Evolutionary conservation across 2,113 vertebrate species (phyloP).

Genomic region (Morone chrysops): DNA sequence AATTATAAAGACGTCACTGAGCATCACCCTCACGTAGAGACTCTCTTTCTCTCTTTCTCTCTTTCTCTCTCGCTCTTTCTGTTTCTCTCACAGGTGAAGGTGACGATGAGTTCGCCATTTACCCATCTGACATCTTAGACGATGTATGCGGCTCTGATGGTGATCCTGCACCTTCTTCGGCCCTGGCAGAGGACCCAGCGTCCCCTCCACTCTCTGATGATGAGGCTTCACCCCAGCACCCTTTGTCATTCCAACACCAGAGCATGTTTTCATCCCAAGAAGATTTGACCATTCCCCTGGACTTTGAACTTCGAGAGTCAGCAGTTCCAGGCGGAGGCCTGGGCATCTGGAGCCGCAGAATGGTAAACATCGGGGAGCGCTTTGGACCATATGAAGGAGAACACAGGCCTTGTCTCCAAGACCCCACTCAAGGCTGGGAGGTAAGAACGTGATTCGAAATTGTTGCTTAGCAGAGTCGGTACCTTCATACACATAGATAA

Average conservation of each 20-base stretch:
- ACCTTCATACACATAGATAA: not conserved
- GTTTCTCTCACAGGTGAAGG: slow-evolving; percentile 86
- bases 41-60: slow-evolving; percentile 27
- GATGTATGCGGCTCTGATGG: slow-evolving; percentile 85
- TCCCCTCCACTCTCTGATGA: slow-evolving; percentile 90
- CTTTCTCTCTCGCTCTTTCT: not conserved
- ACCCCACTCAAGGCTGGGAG: slow-evolving; percentile 92
- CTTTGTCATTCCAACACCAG: slow-evolving; percentile 89
- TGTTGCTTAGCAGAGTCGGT: not conserved
- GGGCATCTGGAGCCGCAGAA: slow-evolving; percentile 95
- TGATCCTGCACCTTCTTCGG: slow-evolving; percentile 76
- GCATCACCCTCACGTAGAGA: slow-evolving; percentile 49
- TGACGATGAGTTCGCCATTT: slow-evolving; percentile 87
- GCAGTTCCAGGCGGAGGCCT: slow-evolving; percentile 85
- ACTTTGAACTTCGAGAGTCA: slow-evolving; percentile 95
- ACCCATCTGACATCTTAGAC: slow-evolving; percentile 87
- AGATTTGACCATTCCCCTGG: slow-evolving; percentile 89
- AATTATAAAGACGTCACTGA: not conserved
- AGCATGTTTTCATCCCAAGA: slow-evolving; percentile 79
- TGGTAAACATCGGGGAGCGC: slow-evolving; percentile 90
- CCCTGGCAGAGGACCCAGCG: slow-evolving; percentile 84
- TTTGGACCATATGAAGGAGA: slow-evolving; percentile 94
- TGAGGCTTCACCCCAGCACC: slow-evolving; percentile 86
- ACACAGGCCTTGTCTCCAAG: slow-evolving; percentile 84
- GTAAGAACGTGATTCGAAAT: slow-evolving; percentile 83